Evolutionary conservation across 2,797 vertebrate species (phyloP), one percentile per base, ranked within the genome.

Genomic region (Chelon auratus): DNA sequence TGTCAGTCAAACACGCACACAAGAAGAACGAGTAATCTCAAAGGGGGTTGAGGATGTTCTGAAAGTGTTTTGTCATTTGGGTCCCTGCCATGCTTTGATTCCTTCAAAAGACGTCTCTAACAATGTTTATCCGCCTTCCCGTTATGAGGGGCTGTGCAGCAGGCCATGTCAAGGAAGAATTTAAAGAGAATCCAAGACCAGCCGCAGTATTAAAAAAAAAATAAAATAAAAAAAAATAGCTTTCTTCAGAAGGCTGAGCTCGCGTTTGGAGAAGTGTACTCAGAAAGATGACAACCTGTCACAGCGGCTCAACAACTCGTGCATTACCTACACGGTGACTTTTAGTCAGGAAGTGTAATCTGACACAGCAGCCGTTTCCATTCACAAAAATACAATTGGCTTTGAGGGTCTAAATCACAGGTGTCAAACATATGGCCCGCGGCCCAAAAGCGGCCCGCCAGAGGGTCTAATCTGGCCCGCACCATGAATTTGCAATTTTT

Each of bases 31-130:
- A 74, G 57, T 90, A 64, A 82, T 91, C 83, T 88, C 17, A 12
- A 81, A 81, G 75, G 73, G 77, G 72, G 80, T 7, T 69, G 79
- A 87, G 83, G 65, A 73, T 77, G 80, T 78, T 82, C 71, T 72
- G 40, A 73, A 78, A 84, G 80, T 84, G 85, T 88, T 89, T 86
- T 89, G 89, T 82, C 87, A 88, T 89, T 81, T 82, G 86, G 85
- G 79, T 68, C 73, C 68, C 73, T 80, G 85, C 83, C 86, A 87
- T 76, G 81, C 83, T 82, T 91, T 90, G 68, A 81, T 81, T 85
- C 77, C 80, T 77, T 86, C 68, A 73, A 80, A 85, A 87, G 83
- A 91, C 87, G 87, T 67, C 85, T 88, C 75, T 81, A 87, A 91
- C 84, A 79, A 86, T 80, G 81, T 75, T 76, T 77, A 77, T 82